Conservation (phyloP, 2,113 vertebrate species). For the Oryzias melastigma region DNA sequence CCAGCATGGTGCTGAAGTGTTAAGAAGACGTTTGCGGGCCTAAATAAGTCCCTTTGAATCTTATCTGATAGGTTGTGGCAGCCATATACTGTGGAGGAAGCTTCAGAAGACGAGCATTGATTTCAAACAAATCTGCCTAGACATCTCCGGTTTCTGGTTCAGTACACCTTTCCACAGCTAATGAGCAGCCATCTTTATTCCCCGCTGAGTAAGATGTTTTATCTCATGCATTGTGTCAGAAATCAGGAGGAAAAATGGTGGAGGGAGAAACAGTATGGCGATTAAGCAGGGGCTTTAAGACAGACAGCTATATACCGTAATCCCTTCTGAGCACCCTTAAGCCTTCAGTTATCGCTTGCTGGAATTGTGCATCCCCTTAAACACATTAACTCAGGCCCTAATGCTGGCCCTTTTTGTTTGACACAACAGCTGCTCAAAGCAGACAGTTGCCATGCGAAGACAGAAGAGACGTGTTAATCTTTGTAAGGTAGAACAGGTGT, state of each 20-base stretch:
- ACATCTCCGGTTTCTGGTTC: constrained; percentile 56
- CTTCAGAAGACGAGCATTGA: constrained; percentile 51
- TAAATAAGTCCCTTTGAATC: constrained; percentile 26
- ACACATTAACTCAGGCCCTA: constrained; percentile 75
- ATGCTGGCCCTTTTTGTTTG: constrained; percentile 55
- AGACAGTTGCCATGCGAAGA: constrained; percentile 42
- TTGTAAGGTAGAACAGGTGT: constrained; percentile 50
- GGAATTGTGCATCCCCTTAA: constrained; percentile 78
- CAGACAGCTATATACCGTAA: constrained; percentile 74
- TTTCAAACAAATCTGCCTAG: constrained; percentile 60
- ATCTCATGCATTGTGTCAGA: constrained; percentile 62
- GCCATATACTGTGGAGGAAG: constrained; percentile 41
- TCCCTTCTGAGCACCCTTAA: constrained; percentile 78
- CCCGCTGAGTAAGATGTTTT: constrained; percentile 54
- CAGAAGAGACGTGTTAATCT: constrained; percentile 58
- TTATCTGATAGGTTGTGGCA: constrained; percentile 38
- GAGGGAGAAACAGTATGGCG: constrained; percentile 45
- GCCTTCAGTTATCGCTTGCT: constrained; percentile 76
- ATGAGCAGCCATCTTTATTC: constrained; percentile 64
- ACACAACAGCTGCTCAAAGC: constrained; percentile 42
- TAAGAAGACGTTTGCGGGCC: constrained; percentile 11
- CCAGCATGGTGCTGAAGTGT: not conserved
- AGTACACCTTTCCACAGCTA: constrained; percentile 66
- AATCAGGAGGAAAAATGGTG: constrained; percentile 49
- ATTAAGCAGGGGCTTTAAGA: constrained; percentile 75